Base-by-base conservation (phyloP, 2,113 vertebrate species). In the Oncorhynchus mykiss region DNA sequence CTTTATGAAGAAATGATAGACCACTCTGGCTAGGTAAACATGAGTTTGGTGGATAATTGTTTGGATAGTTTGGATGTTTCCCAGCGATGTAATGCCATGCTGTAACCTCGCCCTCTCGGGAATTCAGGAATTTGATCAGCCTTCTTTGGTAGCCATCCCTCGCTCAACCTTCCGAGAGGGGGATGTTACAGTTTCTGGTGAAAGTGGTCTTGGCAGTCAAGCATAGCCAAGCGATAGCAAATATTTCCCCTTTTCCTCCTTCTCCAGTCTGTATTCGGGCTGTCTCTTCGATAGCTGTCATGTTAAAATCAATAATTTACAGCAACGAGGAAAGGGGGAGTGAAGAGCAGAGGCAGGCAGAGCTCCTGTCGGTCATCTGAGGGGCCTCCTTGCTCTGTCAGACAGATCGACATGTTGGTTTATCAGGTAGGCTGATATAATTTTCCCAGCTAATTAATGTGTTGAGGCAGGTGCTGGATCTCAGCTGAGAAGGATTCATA, bases 251-350 rank as follows among this genome's bases (percentile, higher is more conserved):
- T 83, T 59, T 79, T 81, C 70, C 72, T 70, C 79, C 76, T 78
- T 85, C 8, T 45, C 39, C 76, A 88, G 87, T 79, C 78, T 75
- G 77, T 24, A 54, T 86, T 87, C 78, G 77, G 12, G 75, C 85
- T 88, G 86, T 90, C 85, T 91, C 85, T 85, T 78, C 59, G 18
- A 62, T 62, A 82, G 78, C 85, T 91, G 88, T 90, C 90, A 91
- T 92, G 87, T 89, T 90, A 79, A 72, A 89, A 92, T 93, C 89
- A 92, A 92, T 92, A 90, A 92, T 89, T 90, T 84, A 91, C 86
- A 87, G 75, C 70, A 85, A 64, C 84, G 82, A 87, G 80, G 78
- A 76, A 76, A 73, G 65, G 25, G 31, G 48, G 77, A 76, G 80
- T 82, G 39, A 18, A 4, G 12, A 16, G 49, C 3, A 51, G 49